phyloP scores from a whole-genome alignment of 2,113 vertebrate genomes.

The Macaca mulatta region DNA sequence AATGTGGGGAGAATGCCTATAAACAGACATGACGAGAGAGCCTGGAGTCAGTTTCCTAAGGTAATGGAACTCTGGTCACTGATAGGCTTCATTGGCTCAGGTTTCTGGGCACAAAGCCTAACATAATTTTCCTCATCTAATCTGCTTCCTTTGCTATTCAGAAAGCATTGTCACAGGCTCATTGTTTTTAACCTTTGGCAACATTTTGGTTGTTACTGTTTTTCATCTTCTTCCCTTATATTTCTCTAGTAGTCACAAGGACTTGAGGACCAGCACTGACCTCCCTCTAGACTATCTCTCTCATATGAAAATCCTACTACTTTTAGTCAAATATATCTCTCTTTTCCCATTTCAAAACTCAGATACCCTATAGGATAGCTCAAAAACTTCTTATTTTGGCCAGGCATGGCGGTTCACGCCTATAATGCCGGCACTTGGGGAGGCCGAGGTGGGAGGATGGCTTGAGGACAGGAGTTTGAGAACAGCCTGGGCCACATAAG shows the following conservation, averaged over 20 bases:
- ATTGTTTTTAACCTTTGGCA: background rate
- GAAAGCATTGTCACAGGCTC: background rate
- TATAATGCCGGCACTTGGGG: too few species aligned
- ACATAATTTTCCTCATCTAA: background rate
- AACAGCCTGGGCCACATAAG: too few species aligned
- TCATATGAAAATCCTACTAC: constrained; percentile 10
- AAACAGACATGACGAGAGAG: background rate
- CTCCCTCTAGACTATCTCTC: background rate
- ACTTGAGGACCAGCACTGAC: background rate
- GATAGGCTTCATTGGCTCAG: constrained; percentile 19
- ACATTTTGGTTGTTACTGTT: background rate
- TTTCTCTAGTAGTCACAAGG: background rate
- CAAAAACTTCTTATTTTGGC: background rate
- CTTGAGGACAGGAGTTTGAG: too few species aligned
- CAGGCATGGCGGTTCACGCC: too few species aligned
- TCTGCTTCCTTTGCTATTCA: constrained; percentile 29
- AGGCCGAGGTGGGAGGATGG: too few species aligned
- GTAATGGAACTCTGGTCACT: background rate
- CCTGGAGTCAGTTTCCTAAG: background rate
- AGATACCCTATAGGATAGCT: background rate
- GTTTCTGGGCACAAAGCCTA: background rate
- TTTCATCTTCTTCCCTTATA: background rate
- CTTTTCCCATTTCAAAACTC: constrained; percentile 32
- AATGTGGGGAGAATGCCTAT: background rate
- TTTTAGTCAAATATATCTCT: background rate